A percentile compares a stretch with the other conserved stretches of the same genome.
Conservation (phyloP, 2,113 vertebrate species). For the Scomber colias region DNA sequence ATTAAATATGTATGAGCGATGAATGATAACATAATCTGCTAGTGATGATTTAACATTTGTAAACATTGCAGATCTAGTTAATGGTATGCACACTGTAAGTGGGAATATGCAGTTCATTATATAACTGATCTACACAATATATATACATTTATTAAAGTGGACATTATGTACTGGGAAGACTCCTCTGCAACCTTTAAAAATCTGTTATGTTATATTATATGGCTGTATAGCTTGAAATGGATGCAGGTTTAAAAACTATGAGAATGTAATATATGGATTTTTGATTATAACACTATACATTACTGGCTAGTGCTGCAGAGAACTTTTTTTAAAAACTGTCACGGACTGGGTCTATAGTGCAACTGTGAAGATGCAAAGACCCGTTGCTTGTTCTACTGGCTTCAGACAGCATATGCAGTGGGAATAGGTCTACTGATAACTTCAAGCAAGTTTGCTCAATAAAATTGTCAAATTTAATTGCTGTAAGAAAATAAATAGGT, state of each 20-base stretch:
- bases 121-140: background rate
- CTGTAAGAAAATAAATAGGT: conserved; percentile 47
- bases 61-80: conserved; percentile 21
- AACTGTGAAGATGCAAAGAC: conserved; percentile 8
- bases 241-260: background rate
- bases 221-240: background rate
- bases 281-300: background rate
- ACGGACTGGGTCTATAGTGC: background rate
- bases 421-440: conserved; percentile 39
- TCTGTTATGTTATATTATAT: background rate
- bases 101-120: background rate
- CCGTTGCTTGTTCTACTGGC: conserved; percentile 13
- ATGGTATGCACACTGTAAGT: background rate
- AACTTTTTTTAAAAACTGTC: background rate
- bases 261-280: background rate
- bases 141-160: conserved; percentile 4
- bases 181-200: background rate
- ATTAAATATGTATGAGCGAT: background rate
- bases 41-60: too few relatives aligned
- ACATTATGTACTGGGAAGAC: background rate
- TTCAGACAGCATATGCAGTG: background rate
- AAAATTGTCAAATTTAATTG: conserved; percentile 61
- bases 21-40: background rate
- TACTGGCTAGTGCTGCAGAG: background rate
- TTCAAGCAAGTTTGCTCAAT: conserved; percentile 37